phyloP scores from a whole-genome alignment of 2,888 invertebrate genomes.

The Tetrapedia diversipes region DNA sequence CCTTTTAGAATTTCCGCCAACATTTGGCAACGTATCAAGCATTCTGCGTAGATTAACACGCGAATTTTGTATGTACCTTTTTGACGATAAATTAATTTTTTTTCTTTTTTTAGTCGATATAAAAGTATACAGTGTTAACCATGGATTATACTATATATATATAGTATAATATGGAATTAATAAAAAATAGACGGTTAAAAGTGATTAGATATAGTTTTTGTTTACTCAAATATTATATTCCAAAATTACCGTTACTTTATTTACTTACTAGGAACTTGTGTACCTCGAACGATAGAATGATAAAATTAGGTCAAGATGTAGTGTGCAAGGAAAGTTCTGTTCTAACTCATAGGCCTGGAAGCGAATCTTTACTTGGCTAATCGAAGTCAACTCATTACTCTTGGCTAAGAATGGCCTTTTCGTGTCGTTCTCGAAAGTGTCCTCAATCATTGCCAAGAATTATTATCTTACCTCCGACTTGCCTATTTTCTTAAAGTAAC shows the following conservation, averaged over 20 bases:
- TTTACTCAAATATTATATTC: too few relatives aligned
- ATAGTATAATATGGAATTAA: neutral
- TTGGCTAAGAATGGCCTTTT: slow-evolving; percentile 24
- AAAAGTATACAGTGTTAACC: neutral
- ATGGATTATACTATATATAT: too few relatives aligned
- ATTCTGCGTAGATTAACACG: slow-evolving; percentile 6
- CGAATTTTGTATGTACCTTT: neutral
- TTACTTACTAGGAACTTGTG: neutral
- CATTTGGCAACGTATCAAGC: slow-evolving; percentile 27
- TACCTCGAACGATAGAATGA: neutral
- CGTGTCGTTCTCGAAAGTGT: slow-evolving; percentile 30
- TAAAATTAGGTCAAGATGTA: slow-evolving; percentile 13
- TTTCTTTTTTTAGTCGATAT: too few relatives aligned
- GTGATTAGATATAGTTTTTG: neutral
- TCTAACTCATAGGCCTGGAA: slow-evolving; percentile 20
- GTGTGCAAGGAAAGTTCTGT: slow-evolving; percentile 20
- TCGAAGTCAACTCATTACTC: slow-evolving; percentile 22
- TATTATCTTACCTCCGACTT: neutral
- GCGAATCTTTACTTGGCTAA: slow-evolving; percentile 33
- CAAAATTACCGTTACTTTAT: neutral
- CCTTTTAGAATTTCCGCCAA: slow-evolving; percentile 39
- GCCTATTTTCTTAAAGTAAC: neutral
- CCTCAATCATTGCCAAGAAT: slow-evolving; percentile 19
- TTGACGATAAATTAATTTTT: neutral
- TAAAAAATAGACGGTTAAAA: neutral